Base-by-base conservation (phyloP, 2,888 invertebrate genomes). In the Slavum lentiscoides region DNA sequence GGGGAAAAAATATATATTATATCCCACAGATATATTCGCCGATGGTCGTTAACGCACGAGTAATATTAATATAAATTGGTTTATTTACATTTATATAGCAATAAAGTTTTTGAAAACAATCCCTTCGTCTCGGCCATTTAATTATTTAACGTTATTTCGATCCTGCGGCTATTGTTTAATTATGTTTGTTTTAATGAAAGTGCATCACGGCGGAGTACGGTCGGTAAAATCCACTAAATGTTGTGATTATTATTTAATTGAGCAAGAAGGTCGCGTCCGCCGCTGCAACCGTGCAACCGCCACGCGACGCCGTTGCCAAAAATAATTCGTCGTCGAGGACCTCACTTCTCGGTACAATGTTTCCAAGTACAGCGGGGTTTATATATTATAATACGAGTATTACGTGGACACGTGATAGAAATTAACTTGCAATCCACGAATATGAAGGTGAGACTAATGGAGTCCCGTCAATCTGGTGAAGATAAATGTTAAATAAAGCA, bases 101-200 rank as follows among this genome's bases (percentile, higher is more conserved):
- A 74, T 37, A 74, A 74, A 55, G 64, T 74, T 74, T 74, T 74
- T 37, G 62, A 64, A 74, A 74, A 74, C 73, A 74, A 74, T 62
- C 73, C 62, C 62, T 64, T 64, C 64, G 64, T 53, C 62, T 64
- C 37, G 53, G 49, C 62, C 30, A 21, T 74, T 74, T 64, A 74
- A 74, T 64, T 74, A 74, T 74, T 74, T 64, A n/a, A 74, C 64
- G 64, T 74, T 55, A 66, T 66, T 74, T 39, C 21, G 39, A 74
- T 74, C 19, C 55, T 23, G 11, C 11, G 5, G 39, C 39, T 19
- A 66, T 74, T 64, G 74, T 74, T 64, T 64, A 53, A 74, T 74
- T 66, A 58, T 74, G 74, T 74, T 58, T 55, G 23, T 74, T 23
- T 39, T 64, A 39, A 74, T 64, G 55, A 53, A 74, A 64, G 17